Conservation (phyloP, 2,888 invertebrate species). For the Neoscelio sp. region DNA sequence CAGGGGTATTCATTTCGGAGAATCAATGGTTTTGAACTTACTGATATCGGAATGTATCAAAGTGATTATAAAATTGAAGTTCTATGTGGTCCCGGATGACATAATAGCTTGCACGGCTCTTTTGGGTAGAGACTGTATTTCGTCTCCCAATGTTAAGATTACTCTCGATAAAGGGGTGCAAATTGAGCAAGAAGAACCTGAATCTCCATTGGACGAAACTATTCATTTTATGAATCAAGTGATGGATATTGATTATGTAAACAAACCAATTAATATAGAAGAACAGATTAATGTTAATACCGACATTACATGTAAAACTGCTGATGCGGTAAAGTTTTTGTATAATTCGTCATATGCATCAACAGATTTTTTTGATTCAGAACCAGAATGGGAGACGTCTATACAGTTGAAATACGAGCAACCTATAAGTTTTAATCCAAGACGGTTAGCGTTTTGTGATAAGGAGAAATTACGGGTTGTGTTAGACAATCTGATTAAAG, state of each 20-base stretch:
- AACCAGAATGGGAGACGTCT: conserved; percentile 5
- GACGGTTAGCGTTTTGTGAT: conserved; percentile 25
- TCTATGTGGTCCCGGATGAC: neutral
- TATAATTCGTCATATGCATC: neutral
- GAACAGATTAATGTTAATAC: neutral
- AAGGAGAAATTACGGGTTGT: conserved; percentile 22
- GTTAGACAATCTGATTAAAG: conserved; percentile 14
- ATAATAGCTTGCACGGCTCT: neutral
- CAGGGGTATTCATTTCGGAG: too few species aligned
- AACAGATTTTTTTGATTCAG: neutral
- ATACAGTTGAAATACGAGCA: conserved; percentile 22
- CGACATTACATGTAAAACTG: neutral
- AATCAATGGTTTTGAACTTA: too few species aligned
- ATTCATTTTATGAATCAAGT: neutral
- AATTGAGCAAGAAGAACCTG: neutral
- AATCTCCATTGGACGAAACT: neutral
- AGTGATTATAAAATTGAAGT: too few species aligned
- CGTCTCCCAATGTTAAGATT: neutral
- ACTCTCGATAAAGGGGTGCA: neutral
- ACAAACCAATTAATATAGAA: neutral
- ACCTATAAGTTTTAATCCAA: conserved; percentile 14
- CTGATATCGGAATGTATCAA: too few species aligned
- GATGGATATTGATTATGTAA: neutral
- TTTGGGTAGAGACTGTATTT: neutral
- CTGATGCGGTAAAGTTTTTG: neutral